Conservation (phyloP, 2,113 vertebrate genomes). For the Plotosus lineatus region DNA sequence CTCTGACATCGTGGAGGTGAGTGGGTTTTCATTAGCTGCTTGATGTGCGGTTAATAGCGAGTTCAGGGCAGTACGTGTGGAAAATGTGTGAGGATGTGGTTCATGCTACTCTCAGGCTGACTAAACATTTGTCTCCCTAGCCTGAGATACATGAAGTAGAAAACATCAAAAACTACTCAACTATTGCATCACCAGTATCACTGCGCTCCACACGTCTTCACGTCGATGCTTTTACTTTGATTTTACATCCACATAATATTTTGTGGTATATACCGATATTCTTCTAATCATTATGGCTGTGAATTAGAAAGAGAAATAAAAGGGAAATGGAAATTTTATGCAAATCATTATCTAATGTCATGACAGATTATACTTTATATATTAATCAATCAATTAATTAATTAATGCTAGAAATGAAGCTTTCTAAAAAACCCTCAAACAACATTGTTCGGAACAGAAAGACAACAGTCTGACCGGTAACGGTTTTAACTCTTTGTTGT, state of each 20-base stretch:
- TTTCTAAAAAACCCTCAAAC: not conserved
- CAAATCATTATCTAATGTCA: not conserved
- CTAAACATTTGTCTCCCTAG: conserved; percentile 4
- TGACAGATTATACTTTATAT: too few species aligned
- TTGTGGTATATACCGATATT: not conserved
- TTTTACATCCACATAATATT: not conserved
- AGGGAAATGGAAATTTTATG: not conserved
- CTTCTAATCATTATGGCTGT: not conserved
- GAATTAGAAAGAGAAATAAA: not conserved
- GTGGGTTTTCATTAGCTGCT: conserved; percentile 53
- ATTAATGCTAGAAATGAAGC: not conserved
- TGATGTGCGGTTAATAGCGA: not conserved
- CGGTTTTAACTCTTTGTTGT: conserved; percentile 62
- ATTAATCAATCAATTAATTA: too few species aligned
- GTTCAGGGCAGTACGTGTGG: not conserved
- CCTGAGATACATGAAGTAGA: not conserved
- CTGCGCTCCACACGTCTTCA: too few species aligned
- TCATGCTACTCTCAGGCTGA: conserved; percentile 26
- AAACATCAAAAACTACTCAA: not conserved
- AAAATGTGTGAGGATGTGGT: conserved; percentile 28
- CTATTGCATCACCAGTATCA: not conserved
- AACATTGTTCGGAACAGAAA: conserved; percentile 23
- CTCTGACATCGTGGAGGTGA: conserved; percentile 99
- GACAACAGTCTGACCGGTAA: conserved; percentile 52
- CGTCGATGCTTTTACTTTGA: too few species aligned